Evolutionary conservation across 2,113 vertebrate genomes (phyloP).

Genomic region (Pao palembangensis): DNA sequence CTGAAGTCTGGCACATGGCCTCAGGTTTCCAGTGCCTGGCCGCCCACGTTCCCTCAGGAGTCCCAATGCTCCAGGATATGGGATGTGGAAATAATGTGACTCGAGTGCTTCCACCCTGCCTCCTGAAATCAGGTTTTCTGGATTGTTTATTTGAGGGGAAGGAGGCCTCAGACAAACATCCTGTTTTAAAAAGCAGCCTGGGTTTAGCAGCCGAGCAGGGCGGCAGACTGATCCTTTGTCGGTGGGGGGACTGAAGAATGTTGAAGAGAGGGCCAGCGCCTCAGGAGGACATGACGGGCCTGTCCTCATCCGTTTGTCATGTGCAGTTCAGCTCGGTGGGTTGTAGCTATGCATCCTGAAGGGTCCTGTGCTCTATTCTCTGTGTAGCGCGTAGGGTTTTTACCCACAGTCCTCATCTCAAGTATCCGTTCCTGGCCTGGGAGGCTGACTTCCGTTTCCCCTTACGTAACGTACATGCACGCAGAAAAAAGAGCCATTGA

Average conservation of each 20-base stretch:
- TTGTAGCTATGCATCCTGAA: slow-evolving; percentile 59
- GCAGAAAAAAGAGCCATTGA: slow-evolving; percentile 60
- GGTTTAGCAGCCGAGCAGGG: slow-evolving; percentile 69
- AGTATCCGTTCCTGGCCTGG: slow-evolving; percentile 73
- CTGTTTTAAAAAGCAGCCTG: slow-evolving; percentile 83
- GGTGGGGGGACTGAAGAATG: slow-evolving; percentile 63
- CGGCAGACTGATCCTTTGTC: slow-evolving; percentile 75
- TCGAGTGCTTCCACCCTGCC: slow-evolving; percentile 79
- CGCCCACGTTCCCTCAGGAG: slow-evolving; percentile 58
- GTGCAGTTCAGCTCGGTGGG: slow-evolving; percentile 51
- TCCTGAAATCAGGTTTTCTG: slow-evolving; percentile 81
- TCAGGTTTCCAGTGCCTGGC: slow-evolving; percentile 65
- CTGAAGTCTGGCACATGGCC: slow-evolving; percentile 63
- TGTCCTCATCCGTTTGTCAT: slow-evolving; percentile 62
- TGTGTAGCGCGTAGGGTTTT: slow-evolving; percentile 33
- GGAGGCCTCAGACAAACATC: slow-evolving; percentile 87
- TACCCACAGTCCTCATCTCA: slow-evolving; percentile 61
- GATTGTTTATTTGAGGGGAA: slow-evolving; percentile 92
- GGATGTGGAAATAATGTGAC: slow-evolving; percentile 76
- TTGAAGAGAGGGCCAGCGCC: slow-evolving; percentile 72
- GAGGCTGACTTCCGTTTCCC: slow-evolving; percentile 74
- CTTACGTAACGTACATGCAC: slow-evolving; percentile 69
- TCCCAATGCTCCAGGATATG: slow-evolving; percentile 69
- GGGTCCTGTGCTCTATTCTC: slow-evolving; percentile 45
- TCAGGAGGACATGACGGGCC: slow-evolving; percentile 49